Conservation (phyloP, 2,113 vertebrate species). For the Sylvietta virens region DNA sequence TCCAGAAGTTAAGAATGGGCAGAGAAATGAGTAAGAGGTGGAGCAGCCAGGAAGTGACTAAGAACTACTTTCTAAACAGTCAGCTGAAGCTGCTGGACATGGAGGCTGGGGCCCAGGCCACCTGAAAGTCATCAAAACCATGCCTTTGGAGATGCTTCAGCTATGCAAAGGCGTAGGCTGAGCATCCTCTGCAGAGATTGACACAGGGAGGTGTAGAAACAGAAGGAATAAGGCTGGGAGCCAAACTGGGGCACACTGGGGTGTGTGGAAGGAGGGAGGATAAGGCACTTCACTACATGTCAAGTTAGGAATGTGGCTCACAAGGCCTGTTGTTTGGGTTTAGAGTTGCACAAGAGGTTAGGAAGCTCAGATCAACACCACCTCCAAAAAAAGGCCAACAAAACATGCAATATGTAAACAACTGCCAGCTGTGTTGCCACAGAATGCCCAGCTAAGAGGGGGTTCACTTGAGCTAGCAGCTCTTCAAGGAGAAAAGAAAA, state of each 20-base stretch:
- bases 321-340: not conserved
- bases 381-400: not conserved
- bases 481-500: not conserved
- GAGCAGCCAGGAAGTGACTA: not conserved
- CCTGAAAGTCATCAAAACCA: not conserved
- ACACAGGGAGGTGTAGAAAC: not conserved
- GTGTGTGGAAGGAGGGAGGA: not conserved
- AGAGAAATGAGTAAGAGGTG: not conserved
- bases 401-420: not conserved
- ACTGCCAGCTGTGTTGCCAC: not conserved
- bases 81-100: not conserved
- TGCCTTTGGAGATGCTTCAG: not conserved
- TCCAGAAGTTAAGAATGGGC: not conserved
- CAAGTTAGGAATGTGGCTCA: not conserved
- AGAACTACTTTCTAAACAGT: not conserved
- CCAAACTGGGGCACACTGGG: fast-evolving
- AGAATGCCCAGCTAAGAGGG: not conserved
- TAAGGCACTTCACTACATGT: not conserved
- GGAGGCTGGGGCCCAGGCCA: not conserved
- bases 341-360: not conserved
- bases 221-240: not conserved
- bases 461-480: not conserved
- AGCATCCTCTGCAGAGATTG: not conserved
- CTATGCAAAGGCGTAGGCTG: fast-evolving
- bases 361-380: not conserved